Evolutionary conservation across 2,888 invertebrate genomes (phyloP).

Genomic region (Pristionchus fissidentatus): DNA sequence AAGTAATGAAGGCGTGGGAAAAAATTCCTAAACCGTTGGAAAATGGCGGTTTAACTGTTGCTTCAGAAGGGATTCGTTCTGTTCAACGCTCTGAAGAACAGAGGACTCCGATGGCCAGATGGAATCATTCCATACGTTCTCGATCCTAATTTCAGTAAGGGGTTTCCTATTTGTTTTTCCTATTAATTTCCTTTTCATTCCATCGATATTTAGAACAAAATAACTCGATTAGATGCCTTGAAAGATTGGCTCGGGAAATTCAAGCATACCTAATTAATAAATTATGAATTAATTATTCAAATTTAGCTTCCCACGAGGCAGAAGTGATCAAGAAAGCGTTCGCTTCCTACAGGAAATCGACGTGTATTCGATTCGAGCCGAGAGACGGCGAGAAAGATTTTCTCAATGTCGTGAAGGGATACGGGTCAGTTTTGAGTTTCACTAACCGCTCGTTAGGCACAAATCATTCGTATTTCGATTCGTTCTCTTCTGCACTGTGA

Average conservation of each 20-base stretch:
- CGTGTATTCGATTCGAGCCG: constrained; percentile 76
- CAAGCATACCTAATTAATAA: not conserved
- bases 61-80: constrained; percentile 66
- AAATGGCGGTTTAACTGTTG: too few relatives aligned
- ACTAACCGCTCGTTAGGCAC: not conserved
- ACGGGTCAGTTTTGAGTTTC: constrained; percentile 71
- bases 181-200: not conserved
- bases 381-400: constrained; percentile 74
- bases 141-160: constrained; percentile 74
- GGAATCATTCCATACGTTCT: constrained; percentile 72
- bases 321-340: constrained; percentile 71
- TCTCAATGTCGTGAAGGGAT: constrained; percentile 74
- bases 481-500: too few relatives aligned
- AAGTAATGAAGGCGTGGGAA: too few relatives aligned
- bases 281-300: not conserved
- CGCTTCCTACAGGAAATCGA: constrained; percentile 70
- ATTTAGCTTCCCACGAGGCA: constrained; percentile 67
- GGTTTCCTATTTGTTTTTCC: constrained; percentile 50
- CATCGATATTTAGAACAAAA: not conserved
- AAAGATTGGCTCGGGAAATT: constrained; percentile 7
- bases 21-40: not conserved
- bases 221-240: not conserved
- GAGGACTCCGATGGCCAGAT: constrained; percentile 70
- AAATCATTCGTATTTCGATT: not conserved
- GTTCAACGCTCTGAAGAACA: constrained; percentile 73